Evolutionary conservation across 30 jellyfish, hydroid and myxozoan genomes (phyloP), one percentile per base, ranked within the genome.

Genomic region (Pelagia noctiluca): DNA sequence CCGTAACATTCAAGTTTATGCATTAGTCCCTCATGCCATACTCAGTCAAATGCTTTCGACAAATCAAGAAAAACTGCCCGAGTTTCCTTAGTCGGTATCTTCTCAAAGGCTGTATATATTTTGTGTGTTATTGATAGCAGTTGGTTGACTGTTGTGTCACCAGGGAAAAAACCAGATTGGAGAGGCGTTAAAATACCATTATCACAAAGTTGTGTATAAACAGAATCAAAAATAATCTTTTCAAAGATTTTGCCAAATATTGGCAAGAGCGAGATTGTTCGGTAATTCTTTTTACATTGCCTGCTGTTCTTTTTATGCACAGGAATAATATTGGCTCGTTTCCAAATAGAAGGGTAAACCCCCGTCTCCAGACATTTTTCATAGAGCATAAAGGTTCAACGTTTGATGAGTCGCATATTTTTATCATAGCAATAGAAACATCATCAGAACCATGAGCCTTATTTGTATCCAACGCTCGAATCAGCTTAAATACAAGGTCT

Each of bases 361-460:
- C 72, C 72, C 21, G 23, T 60, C 35, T 60, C 72, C 30, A 60
- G 72, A 26, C 72, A 60, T 60, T 60, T 60, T 26, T 60, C 72
- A 60, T n/a, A 60, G 35, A 60, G 72, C 72, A 60, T n/a, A 60
- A 26, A 26, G 72, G 72, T 26, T 60, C 72, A 60, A 60, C 72
- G 30, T 5, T 60, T 23, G 78, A 46, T 3, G 60, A 22, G 61
- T 50, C 86, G 34, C 86, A 75, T 25, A 75, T 75, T 28, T 38
- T 47, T 49, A 75, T 75, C 86, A 50, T 75, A 47, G 26, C 50
- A 21, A 75, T 75, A 50, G 86, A 75, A 52, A 50, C 50, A 19
- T 75, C 52, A 50, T 75, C 86, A 49, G 48, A 50, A n/a, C 86
- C 86, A 75, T 47, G 86, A 13, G 80, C 83, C 25, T 71, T 71